Evolutionary conservation across 2,888 invertebrate genomes (phyloP), one percentile per base, ranked within the genome.

Genomic region (Leucoptera coffeella): DNA sequence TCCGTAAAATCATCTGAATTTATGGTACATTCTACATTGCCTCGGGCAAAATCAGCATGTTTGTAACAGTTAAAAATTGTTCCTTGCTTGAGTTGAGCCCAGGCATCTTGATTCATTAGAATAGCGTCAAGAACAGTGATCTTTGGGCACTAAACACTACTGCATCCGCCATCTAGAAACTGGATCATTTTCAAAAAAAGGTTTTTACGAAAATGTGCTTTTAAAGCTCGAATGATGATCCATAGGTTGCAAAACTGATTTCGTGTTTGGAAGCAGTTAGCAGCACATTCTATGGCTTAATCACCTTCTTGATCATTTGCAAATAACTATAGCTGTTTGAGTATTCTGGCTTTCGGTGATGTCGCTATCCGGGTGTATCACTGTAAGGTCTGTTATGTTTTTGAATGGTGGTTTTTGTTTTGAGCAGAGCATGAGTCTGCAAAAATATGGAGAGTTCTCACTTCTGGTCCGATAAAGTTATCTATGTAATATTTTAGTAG

Each of bases 201-300:
- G 12, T 10, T 22, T 22, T 6, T 22, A 12, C 23, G 12, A 13
- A 13, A 23, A 23, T 13, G 12, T 23, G 12, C 32, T 28, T 41
- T 41, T 2, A 41, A 35, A 26, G 32, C 34, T 40, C 39, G 36
- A 35, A 41, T 40, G 15, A 41, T 41, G 38, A 26, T 42, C 38
- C 39, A 45, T 39, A 28, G 42, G 41, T 22, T 43, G 42, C 22
- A 43, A 38, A 11, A 37, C 15, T 38, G 37, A 38, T 4, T 42
- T 46, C 8, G 38, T 38, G 32, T 42, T 43, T 27, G 43, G 22
- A 22, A 46, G 45, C 12, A 47, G n/a, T n/a, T n/a, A n/a, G n/a
- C n/a, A n/a, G n/a, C n/a, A n/a, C n/a, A n/a, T n/a, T n/a, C n/a
- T n/a, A n/a, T n/a, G n/a, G n/a, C n/a, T n/a, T n/a, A n/a, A n/a